A percentile compares a stretch with the other conserved stretches of the same genome.
These are phyloP conservation scores for Leistus spinibarbis DNA, from an alignment of 2,888 invertebrate species.

Conservation along the genomic window DNA sequence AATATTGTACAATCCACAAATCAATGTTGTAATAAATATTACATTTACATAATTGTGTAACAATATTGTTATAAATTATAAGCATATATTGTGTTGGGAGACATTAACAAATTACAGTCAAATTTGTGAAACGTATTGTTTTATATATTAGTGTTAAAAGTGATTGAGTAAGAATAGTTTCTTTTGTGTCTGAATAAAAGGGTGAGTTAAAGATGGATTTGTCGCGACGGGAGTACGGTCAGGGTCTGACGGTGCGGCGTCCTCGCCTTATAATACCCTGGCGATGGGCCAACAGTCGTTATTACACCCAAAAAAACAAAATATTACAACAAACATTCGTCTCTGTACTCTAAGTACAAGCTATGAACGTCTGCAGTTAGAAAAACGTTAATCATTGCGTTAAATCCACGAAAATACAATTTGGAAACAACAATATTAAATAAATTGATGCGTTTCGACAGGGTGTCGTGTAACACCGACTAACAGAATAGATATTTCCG, in stretches of 20 bases:
- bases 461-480: slow-evolving; percentile 1
- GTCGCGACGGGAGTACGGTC: slow-evolving; percentile 13
- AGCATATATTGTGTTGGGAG: too few relatives aligned
- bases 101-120: too few relatives aligned
- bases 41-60: too few relatives aligned
- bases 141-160: too few relatives aligned
- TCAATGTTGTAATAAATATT: too few relatives aligned
- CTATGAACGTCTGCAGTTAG: background rate
- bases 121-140: too few relatives aligned
- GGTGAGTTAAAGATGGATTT: background rate
- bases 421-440: background rate
- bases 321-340: slow-evolving; percentile 14
- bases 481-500: slow-evolving; percentile 19
- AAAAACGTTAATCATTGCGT: background rate
- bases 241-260: slow-evolving; percentile 32
- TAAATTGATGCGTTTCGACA: background rate
- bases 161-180: too few relatives aligned
- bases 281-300: slow-evolving; percentile 29
- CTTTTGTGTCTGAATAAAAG: background rate
- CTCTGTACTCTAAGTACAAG: slow-evolving; percentile 18
- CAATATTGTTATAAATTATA: too few relatives aligned
- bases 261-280: slow-evolving; percentile 32
- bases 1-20: too few relatives aligned
- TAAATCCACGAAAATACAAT: background rate
- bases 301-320: slow-evolving; percentile 27